Conservation (phyloP, 2,888 invertebrate species). For the Drosophila melanosoma region DNA sequence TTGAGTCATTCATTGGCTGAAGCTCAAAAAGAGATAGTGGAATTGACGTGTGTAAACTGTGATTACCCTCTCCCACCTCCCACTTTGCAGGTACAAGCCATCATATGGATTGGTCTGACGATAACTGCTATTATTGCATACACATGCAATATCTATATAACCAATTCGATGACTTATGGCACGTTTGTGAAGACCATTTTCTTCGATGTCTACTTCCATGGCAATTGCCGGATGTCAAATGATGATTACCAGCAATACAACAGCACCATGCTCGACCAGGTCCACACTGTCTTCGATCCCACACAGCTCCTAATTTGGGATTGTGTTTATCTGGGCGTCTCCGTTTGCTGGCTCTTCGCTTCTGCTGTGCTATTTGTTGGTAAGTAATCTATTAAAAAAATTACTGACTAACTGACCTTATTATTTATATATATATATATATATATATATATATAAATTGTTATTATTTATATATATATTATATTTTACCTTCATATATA, state of each 20-base stretch:
- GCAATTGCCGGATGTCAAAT: constrained; percentile 67
- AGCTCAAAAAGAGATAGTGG: constrained; percentile 8
- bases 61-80: constrained; percentile 10
- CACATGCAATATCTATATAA: constrained; percentile 79
- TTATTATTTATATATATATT: background rate
- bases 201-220: constrained; percentile 83
- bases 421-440: background rate
- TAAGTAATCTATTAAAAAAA: constrained; percentile 58
- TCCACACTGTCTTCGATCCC: constrained; percentile 74
- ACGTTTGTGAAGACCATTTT: constrained; percentile 75
- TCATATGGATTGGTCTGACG: constrained; percentile 84
- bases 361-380: constrained; percentile 80
- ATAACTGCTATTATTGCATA: constrained; percentile 84
- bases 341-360: constrained; percentile 81
- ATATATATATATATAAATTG: background rate
- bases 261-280: constrained; percentile 42
- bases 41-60: constrained; percentile 38
- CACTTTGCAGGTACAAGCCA: constrained; percentile 80
- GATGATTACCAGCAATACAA: constrained; percentile 62
- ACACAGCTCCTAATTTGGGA: constrained; percentile 80
- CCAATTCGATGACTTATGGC: constrained; percentile 61
- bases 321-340: constrained; percentile 82
- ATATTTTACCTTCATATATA: background rate
- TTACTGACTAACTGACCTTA: background rate
- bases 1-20: constrained; percentile 23